Base-by-base conservation (phyloP, 2,797 vertebrate species). In the Meda fulgida region DNA sequence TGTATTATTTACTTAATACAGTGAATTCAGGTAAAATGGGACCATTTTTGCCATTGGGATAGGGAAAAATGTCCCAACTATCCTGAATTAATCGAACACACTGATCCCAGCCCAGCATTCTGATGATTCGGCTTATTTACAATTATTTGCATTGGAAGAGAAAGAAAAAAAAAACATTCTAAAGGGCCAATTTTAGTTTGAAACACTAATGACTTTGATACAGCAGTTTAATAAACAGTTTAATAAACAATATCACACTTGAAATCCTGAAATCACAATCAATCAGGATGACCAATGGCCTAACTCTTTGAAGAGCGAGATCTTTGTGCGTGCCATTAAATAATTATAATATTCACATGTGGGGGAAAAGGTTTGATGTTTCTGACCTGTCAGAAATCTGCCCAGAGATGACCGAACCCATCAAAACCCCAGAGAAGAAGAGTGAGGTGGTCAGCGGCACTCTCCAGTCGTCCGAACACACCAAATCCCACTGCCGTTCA, bases 301-400 rank as follows among this genome's bases (percentile, higher is more conserved):
- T 9, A 55, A 55, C 23, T 55, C 1, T 23, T 23, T 55, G 7
- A 21, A 7, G 19, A 55, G 3, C 1, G 7, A 3, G 21, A 55
- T 55, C 0, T 23, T 23, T 26, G n/a, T 26, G n/a, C 58, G 26
- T 58, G n/a, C 26, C 5, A 26, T 60, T 16, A 63, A 29, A 63
- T 29, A 14, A 16, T 63, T 63, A 14, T 16, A 29, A 16, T 65
- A 3, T 29, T 65, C 6, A 18, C 26, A 29, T 29, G 13, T 65
- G 5, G 3, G 0, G 4, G 13, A 38, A 69, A 70, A n/a, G 9
- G 8, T 72, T 4, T n/a, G 43, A 10, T 53, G 58, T 10, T 31
- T 79, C 60, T 81, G 5, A 99, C 98, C 97, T 97, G 97, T 99
- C 97, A 1, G 97, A 97, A 19, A 99, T 91, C 88, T 97, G 97